Evolutionary conservation across 1,140 invertebrate genomes (phyloP).

Genomic region (Trypoxylus dichotomus): DNA sequence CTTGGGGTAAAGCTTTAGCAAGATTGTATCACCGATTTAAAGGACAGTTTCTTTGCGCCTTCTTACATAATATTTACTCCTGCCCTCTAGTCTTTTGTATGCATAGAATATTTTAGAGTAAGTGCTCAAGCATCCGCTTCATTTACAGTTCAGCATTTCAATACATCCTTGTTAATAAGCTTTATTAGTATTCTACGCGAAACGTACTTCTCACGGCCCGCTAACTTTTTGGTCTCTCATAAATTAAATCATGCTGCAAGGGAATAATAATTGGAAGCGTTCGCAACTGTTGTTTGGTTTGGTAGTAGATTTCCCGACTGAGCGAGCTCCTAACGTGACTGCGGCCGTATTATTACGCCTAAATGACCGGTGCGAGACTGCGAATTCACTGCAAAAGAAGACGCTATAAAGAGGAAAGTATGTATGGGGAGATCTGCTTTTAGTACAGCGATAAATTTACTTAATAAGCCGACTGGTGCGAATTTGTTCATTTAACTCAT

Average conservation of each 20-base stretch:
- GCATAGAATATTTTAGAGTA: no score
- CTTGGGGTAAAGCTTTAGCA: no score
- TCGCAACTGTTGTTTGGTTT: background rate
- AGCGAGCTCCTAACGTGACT: background rate
- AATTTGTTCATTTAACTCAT: constrained; percentile 30
- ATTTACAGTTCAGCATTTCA: no score
- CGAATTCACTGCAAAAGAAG: background rate
- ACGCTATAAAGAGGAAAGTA: background rate
- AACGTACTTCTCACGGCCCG: background rate
- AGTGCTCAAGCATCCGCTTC: no score
- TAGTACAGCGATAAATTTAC: background rate
- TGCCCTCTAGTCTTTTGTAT: no score
- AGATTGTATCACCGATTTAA: no score
- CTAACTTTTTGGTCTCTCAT: background rate
- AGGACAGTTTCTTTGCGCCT: no score
- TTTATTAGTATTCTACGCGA: background rate
- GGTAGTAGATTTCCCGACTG: background rate
- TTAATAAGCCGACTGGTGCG: constrained; percentile 11
- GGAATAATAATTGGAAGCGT: background rate
- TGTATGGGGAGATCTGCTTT: background rate
- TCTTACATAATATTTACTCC: no score
- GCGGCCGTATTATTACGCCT: background rate
- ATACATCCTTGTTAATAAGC: background rate
- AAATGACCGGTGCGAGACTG: background rate
- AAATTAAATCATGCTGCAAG: background rate